Percentiles rank a stretch among this genome's conserved stretches.
Conservation (phyloP, 2,113 vertebrate genomes). For the Benitochromis conjunctus region DNA sequence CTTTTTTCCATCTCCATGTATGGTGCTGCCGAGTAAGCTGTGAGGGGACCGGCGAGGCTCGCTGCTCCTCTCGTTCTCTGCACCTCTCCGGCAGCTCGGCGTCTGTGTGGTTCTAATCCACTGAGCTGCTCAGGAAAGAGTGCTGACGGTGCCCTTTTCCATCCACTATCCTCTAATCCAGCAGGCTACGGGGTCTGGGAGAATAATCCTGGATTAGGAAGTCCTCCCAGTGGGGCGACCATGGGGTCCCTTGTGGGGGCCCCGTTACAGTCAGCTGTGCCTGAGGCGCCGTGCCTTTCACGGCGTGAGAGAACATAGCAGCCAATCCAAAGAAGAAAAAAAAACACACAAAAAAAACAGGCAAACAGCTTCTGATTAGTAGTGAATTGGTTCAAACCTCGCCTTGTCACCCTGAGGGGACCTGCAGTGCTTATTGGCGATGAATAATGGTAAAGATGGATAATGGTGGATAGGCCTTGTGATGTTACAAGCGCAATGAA, state of each 20-base stretch:
- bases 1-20: slow-evolving; percentile 64
- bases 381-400: slow-evolving; percentile 48
- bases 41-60: slow-evolving; percentile 18
- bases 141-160: slow-evolving; percentile 69
- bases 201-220: slow-evolving; percentile 72
- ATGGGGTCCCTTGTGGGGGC: slow-evolving; percentile 47
- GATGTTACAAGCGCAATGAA: slow-evolving; percentile 55
- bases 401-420: slow-evolving; percentile 58
- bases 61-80: slow-evolving; percentile 11
- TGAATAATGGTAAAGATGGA: slow-evolving; percentile 60
- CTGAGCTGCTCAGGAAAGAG: slow-evolving; percentile 64
- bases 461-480: slow-evolving; percentile 45
- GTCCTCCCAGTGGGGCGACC: slow-evolving; percentile 43
- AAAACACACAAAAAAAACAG: slow-evolving; percentile 34
- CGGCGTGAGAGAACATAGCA: slow-evolving; percentile 19
- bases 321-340: slow-evolving; percentile 11
- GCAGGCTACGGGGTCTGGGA: slow-evolving; percentile 56
- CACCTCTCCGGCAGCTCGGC: slow-evolving; percentile 50
- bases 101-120: slow-evolving; percentile 56
- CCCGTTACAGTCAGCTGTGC: slow-evolving; percentile 51
- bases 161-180: slow-evolving; percentile 60
- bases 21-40: slow-evolving; percentile 49
- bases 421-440: slow-evolving; percentile 42
- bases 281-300: slow-evolving; percentile 55
- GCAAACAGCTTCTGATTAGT: slow-evolving; percentile 63